Conservation (phyloP, 2,797 vertebrate genomes). For the Craterocephalus amniculus region DNA sequence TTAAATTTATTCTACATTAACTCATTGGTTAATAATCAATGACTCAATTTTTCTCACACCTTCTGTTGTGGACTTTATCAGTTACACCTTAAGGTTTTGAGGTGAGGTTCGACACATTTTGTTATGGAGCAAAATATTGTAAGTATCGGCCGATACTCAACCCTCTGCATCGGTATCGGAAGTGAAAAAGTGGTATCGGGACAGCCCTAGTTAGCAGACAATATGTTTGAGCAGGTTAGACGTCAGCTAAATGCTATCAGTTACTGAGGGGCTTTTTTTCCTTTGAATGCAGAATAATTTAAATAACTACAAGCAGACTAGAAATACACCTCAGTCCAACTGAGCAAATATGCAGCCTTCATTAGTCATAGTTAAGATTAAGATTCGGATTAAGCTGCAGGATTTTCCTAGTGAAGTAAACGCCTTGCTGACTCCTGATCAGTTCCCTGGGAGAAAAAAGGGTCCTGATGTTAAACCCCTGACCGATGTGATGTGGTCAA, state of each 20-base stretch:
- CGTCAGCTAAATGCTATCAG: not conserved
- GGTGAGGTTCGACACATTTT: too few relatives aligned
- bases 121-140: too few relatives aligned
- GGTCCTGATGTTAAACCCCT: not conserved
- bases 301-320: not conserved
- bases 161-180: too few relatives aligned
- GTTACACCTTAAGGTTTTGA: too few relatives aligned
- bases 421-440: not conserved
- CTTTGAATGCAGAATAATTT: not conserved
- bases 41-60: too few relatives aligned
- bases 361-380: too few relatives aligned
- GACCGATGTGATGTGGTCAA: not conserved
- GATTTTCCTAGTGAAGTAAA: not conserved
- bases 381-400: not conserved
- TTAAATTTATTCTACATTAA: too few relatives aligned
- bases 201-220: too few relatives aligned
- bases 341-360: not conserved
- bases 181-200: too few relatives aligned
- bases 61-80: too few relatives aligned
- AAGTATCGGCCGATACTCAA: too few relatives aligned
- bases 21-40: too few relatives aligned
- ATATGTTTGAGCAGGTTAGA: not conserved
- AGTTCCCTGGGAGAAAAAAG: not conserved
- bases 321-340: not conserved
- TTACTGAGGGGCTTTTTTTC: not conserved